These are phyloP conservation scores for Melanotaenia nigrans DNA, from an alignment of 2,797 vertebrate genomes.

Conservation along the genomic window DNA sequence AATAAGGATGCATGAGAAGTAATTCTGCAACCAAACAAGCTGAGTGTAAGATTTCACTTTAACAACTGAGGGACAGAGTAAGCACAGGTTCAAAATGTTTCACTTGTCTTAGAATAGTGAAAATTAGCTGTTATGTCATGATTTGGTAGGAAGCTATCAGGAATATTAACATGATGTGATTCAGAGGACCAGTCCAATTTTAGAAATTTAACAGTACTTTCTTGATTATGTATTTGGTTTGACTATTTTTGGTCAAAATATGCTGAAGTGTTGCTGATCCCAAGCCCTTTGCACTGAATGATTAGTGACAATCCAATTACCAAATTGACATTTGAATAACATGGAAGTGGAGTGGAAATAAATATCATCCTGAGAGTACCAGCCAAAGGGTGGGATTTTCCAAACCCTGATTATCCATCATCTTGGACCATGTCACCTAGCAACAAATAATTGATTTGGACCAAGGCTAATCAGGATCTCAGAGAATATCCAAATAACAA, in stretches of 20 bases:
- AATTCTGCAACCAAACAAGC: slow-evolving; percentile 28
- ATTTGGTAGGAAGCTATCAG: slow-evolving; percentile 73
- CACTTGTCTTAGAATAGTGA: slow-evolving; percentile 9
- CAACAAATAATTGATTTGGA: slow-evolving; percentile 79
- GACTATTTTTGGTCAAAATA: slow-evolving; percentile 80
- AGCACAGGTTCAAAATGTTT: background rate
- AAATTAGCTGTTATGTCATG: slow-evolving; percentile 27
- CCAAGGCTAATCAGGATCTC: slow-evolving; percentile 79
- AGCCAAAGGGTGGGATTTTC: slow-evolving; percentile 73
- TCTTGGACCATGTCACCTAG: slow-evolving; percentile 77
- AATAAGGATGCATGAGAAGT: slow-evolving; percentile 11
- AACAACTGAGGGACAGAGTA: slow-evolving; percentile 10
- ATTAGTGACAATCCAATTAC: slow-evolving; percentile 67
- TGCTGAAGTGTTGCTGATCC: slow-evolving; percentile 69
- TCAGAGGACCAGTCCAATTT: slow-evolving; percentile 34
- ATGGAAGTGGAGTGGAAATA: slow-evolving; percentile 84
- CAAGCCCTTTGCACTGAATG: slow-evolving; percentile 71
- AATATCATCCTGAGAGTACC: slow-evolving; percentile 91
- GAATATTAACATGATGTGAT: slow-evolving; percentile 34
- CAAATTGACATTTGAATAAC: slow-evolving; percentile 67
- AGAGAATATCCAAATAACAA: slow-evolving; percentile 72
- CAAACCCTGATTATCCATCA: slow-evolving; percentile 83
- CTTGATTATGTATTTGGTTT: slow-evolving; percentile 71
- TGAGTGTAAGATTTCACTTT: slow-evolving; percentile 12
- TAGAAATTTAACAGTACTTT: slow-evolving; percentile 40